phyloP scores from a whole-genome alignment of 64 coral and sea anemone species.

The Trachythela sp. region DNA sequence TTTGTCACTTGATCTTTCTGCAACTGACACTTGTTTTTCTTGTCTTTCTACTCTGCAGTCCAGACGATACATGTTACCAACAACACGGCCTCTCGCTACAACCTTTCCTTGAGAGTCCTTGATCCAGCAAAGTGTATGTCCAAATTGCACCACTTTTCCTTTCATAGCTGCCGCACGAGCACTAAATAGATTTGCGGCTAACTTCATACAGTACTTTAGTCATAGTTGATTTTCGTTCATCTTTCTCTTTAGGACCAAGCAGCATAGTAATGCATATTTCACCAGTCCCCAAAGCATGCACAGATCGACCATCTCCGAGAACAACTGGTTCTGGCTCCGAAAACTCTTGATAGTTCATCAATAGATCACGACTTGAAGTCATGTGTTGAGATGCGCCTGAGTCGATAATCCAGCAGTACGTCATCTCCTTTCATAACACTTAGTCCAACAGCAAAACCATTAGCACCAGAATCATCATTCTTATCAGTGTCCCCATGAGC shows the following conservation, averaged over 20 bases:
- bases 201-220: conserved; percentile 13
- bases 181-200: conserved; percentile 2
- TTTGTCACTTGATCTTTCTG: conserved; percentile 8
- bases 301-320: too few species aligned
- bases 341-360: too few species aligned
- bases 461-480: too few species aligned
- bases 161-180: conserved; percentile 2
- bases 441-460: too few species aligned
- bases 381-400: too few species aligned
- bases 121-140: conserved; percentile 6
- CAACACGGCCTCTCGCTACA: not conserved
- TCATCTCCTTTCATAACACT: too few species aligned
- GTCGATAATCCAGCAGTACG: too few species aligned
- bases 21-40: conserved; percentile 12
- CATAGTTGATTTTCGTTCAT: conserved; percentile 13
- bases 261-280: too few species aligned
- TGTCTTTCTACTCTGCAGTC: conserved; percentile 17
- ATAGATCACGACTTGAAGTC: too few species aligned
- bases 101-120: conserved; percentile 1
- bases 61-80: conserved; percentile 20
- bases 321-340: too few species aligned
- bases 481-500: not conserved
- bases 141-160: conserved; percentile 15
- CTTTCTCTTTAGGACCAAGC: conserved; percentile 16
- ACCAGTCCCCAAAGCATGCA: too few species aligned